Conservation (phyloP, 1,140 invertebrate species). For the Frieseomelitta varia region DNA sequence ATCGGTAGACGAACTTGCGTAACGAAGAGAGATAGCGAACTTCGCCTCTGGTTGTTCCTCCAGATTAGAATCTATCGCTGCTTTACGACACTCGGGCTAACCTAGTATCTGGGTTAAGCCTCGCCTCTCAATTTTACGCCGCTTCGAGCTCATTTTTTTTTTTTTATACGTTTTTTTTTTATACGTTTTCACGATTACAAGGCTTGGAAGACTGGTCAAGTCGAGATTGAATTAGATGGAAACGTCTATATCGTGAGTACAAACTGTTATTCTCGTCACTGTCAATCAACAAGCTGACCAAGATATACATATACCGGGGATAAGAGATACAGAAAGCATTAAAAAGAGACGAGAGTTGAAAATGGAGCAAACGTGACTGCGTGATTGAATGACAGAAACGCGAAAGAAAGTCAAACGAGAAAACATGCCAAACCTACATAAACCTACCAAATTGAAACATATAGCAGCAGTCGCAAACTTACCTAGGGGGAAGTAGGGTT, state of each 20-base stretch:
- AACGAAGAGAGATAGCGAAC: conserved; percentile 19
- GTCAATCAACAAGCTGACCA: not conserved
- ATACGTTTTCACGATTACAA: not conserved
- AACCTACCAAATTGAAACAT: too few relatives aligned
- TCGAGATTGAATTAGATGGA: not conserved
- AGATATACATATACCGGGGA: not conserved
- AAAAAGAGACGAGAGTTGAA: not conserved
- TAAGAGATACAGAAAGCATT: not conserved
- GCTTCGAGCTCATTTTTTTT: not conserved
- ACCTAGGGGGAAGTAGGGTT: too few relatives aligned
- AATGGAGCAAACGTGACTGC: not conserved
- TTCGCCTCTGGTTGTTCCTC: not conserved
- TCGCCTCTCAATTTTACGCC: not conserved
- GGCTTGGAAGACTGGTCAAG: not conserved
- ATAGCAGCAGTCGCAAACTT: too few relatives aligned
- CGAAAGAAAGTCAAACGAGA: not conserved
- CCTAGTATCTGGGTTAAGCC: not conserved
- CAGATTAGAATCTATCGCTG: conserved; percentile 3
- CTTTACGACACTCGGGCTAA: not conserved
- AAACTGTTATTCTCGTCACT: not conserved
- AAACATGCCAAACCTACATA: too few relatives aligned
- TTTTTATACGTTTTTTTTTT: not conserved
- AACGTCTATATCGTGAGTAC: not conserved
- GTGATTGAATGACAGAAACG: not conserved
- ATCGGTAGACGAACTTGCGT: conserved; percentile 1